phyloP scores from a whole-genome alignment of 2,113 vertebrate species.

The Lepisosteus osseus region DNA sequence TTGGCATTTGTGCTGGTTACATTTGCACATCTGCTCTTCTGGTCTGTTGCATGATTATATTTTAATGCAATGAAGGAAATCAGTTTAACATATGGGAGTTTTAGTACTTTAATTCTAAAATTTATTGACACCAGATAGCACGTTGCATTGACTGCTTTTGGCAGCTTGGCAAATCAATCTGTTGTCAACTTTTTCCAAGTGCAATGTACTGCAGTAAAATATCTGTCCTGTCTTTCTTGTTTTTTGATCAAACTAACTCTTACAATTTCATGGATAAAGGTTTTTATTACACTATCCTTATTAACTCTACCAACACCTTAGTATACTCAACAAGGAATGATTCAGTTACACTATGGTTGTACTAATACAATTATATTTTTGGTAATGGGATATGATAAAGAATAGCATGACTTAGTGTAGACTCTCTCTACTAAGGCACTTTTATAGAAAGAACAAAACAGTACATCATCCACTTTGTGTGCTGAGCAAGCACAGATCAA shows the following conservation, averaged over 20 bases:
- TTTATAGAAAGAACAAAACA: constrained; percentile 39
- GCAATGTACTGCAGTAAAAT: background rate
- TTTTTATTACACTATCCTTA: too few species aligned
- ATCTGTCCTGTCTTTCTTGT: too few species aligned
- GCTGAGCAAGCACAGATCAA: constrained; percentile 41
- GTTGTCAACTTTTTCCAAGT: constrained; percentile 1
- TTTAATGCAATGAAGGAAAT: background rate
- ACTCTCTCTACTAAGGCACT: constrained; percentile 16
- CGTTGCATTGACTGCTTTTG: background rate
- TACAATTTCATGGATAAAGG: too few species aligned
- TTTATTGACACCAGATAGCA: constrained; percentile 6
- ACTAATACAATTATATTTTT: too few species aligned
- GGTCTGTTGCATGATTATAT: background rate
- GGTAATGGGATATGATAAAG: background rate
- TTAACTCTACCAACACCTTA: too few species aligned
- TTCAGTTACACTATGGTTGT: too few species aligned
- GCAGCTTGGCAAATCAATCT: constrained; percentile 4
- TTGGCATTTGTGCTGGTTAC: background rate
- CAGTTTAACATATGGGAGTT: background rate
- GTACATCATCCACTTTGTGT: constrained; percentile 35
- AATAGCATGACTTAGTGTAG: constrained; percentile 29
- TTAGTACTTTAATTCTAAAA: background rate
- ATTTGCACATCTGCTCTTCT: background rate
- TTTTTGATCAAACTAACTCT: background rate
- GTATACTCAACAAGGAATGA: too few species aligned